These are phyloP conservation scores for Xerus inauris DNA, from an alignment of 2,113 vertebrate species.

Conservation along the genomic window DNA sequence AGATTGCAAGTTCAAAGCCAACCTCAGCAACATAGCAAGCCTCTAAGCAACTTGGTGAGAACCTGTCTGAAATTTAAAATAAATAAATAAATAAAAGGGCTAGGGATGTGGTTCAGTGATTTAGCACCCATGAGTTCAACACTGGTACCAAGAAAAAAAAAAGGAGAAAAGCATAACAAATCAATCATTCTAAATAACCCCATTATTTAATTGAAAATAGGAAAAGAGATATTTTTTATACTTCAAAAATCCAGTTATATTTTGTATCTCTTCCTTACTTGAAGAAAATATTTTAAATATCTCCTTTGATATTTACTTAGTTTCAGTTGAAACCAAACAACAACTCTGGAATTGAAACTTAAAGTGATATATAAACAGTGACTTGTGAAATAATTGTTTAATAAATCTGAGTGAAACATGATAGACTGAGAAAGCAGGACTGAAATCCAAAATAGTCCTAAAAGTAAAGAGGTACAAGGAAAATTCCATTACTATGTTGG, in stretches of 20 bases:
- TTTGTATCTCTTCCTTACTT: background rate
- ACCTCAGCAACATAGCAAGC: too few species aligned
- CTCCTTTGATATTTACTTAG: too few species aligned
- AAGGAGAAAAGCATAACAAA: too few species aligned
- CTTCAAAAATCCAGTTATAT: background rate
- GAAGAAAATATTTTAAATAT: background rate
- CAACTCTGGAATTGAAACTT: background rate
- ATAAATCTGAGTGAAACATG: background rate
- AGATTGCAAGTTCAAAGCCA: too few species aligned
- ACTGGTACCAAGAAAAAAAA: too few species aligned
- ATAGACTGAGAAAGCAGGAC: background rate
- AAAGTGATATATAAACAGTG: background rate
- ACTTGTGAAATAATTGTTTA: background rate
- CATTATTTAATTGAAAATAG: background rate
- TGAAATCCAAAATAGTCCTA: background rate
- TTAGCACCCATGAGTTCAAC: too few species aligned
- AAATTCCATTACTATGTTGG: background rate
- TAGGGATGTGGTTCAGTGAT: too few species aligned
- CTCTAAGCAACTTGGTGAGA: too few species aligned
- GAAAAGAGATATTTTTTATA: background rate
- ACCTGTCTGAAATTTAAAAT: too few species aligned
- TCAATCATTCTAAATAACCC: background rate
- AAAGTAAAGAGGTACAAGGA: background rate
- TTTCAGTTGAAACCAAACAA: background rate
- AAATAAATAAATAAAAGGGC: too few species aligned